A percentile compares a stretch with the other conserved stretches of the same genome.
Conservation (phyloP, 2,113 vertebrate species). For the Scartelaos histophorus region DNA sequence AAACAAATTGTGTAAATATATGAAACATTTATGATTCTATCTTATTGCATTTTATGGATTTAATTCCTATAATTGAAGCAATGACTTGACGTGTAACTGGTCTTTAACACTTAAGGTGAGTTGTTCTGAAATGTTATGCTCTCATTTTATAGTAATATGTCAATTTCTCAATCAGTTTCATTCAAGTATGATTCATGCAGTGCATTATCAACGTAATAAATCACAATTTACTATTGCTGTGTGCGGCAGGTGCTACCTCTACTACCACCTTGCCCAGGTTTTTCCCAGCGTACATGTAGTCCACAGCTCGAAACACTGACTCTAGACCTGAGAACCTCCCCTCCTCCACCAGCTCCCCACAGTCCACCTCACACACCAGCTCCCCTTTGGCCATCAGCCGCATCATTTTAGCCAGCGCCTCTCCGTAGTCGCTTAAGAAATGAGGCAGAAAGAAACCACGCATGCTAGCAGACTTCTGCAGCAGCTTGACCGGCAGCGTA, state of each 20-base stretch:
- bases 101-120: not conserved
- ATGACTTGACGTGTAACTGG: not conserved
- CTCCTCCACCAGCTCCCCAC: constrained; percentile 77
- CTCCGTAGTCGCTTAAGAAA: constrained; percentile 80
- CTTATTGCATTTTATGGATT: not conserved
- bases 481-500: constrained; percentile 82
- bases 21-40: not conserved
- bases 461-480: constrained; percentile 88
- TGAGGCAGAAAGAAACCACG: constrained; percentile 90
- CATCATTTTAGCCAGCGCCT: constrained; percentile 82
- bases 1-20: not conserved
- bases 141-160: not conserved
- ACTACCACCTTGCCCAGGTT: constrained; percentile 93
- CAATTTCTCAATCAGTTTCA: not conserved
- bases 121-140: not conserved
- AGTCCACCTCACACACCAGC: constrained; percentile 87
- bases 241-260: constrained; percentile 80
- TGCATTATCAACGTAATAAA: constrained; percentile 17
- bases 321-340: constrained; percentile 88
- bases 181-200: constrained; percentile 23
- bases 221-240: constrained; percentile 89
- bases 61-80: not conserved
- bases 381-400: constrained; percentile 80
- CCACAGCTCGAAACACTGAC: constrained; percentile 87
- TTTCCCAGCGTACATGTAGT: constrained; percentile 90